Conservation (phyloP, 2,797 vertebrate genomes). For the Eupleurogrammus muticus region DNA sequence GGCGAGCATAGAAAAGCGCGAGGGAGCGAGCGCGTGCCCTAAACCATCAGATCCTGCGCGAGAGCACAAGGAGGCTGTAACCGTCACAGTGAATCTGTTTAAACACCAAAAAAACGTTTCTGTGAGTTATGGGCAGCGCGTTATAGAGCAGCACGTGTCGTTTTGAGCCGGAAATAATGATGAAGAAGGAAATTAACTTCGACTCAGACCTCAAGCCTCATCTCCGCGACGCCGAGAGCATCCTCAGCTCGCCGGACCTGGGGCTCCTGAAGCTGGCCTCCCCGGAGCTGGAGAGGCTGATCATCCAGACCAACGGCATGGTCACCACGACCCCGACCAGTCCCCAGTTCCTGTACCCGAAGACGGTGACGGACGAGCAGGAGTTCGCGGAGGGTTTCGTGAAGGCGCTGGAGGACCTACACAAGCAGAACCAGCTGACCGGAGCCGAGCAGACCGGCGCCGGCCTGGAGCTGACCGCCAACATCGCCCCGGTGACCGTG, state of each 20-base stretch:
- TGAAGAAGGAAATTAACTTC: constrained; percentile 92
- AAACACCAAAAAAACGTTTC: neutral
- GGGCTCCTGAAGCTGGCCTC: constrained; percentile 93
- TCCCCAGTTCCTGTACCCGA: constrained; percentile 90
- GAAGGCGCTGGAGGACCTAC: constrained; percentile 94
- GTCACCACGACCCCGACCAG: constrained; percentile 92
- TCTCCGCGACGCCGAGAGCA: constrained; percentile 83
- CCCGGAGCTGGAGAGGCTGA: constrained; percentile 93
- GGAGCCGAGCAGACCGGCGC: constrained; percentile 56
- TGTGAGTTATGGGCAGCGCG: constrained; percentile 54
- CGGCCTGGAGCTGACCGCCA: constrained; percentile 75
- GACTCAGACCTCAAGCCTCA: constrained; percentile 87
- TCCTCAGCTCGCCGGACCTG: constrained; percentile 89
- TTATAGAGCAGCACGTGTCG: constrained; percentile 15
- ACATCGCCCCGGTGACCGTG: constrained; percentile 68
- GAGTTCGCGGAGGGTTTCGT: constrained; percentile 98
- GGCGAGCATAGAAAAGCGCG: constrained; percentile 83
- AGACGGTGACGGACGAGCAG: constrained; percentile 93
- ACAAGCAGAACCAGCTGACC: constrained; percentile 94
- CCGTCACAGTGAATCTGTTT: neutral
- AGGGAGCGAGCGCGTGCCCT: constrained; percentile 34
- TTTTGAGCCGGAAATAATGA: constrained; percentile 76
- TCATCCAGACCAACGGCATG: constrained; percentile 96
- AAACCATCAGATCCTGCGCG: neutral
- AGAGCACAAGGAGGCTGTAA: neutral